These are phyloP conservation scores for Eumerus sabulonum DNA, from an alignment of 2,888 invertebrate species.

Conservation along the genomic window DNA sequence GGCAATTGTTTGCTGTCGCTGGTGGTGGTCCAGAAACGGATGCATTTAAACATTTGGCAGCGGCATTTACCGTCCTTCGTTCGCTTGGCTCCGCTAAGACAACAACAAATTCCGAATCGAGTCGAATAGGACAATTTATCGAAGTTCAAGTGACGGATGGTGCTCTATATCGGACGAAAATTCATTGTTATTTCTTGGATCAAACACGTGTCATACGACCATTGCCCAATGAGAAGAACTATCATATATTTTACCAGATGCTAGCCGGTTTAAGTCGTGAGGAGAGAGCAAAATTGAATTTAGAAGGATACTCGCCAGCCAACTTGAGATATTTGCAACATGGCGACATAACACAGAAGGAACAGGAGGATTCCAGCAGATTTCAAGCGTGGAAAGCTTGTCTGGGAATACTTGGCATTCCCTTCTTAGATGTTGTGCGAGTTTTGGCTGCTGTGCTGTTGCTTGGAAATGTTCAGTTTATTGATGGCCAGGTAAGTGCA, in stretches of 20 bases:
- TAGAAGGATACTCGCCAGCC: constrained; percentile 90
- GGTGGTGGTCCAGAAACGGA: constrained; percentile 97
- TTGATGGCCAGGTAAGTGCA: constrained; percentile 85
- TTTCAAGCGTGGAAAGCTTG: constrained; percentile 97
- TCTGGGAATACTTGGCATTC: constrained; percentile 93
- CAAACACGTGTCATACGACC: constrained; percentile 94
- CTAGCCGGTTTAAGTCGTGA: constrained; percentile 92
- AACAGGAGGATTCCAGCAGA: constrained; percentile 85
- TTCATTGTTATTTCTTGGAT: constrained; percentile 97
- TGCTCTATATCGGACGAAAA: constrained; percentile 95
- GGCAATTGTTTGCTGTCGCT: constrained; percentile 95
- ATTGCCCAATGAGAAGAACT: constrained; percentile 93
- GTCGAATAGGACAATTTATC: constrained; percentile 96
- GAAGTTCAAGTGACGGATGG: constrained; percentile 98
- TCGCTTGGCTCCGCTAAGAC: constrained; percentile 95
- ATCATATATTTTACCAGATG: constrained; percentile 98
- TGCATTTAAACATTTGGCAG: constrained; percentile 96
- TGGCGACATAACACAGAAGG: constrained; percentile 86
- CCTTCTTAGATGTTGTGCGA: constrained; percentile 94
- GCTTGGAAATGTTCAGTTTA: constrained; percentile 94
- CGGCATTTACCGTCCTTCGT: constrained; percentile 95
- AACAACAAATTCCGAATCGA: constrained; percentile 93
- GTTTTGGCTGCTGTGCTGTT: constrained; percentile 94
- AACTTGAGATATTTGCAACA: constrained; percentile 90
- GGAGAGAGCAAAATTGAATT: constrained; percentile 91